These are phyloP conservation scores for Drosophila orena DNA, from an alignment of 1,140 invertebrate genomes.

Conservation along the genomic window DNA sequence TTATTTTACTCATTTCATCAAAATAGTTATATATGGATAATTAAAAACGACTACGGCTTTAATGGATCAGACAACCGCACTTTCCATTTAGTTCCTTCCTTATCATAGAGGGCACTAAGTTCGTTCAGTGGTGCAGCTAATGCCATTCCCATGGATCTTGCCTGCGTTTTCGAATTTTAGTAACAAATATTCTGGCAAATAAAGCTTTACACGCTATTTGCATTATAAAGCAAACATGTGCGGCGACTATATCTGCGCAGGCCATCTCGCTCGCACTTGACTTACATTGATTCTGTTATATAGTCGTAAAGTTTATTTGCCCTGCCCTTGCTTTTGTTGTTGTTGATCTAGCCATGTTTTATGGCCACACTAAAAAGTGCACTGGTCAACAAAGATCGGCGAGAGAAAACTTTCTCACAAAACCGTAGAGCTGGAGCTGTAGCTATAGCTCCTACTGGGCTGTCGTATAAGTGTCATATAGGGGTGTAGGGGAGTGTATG, in stretches of 20 bases:
- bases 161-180: conserved; percentile 62
- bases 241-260: conserved; percentile 22
- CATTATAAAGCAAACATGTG: conserved; percentile 64
- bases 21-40: background rate
- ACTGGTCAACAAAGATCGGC: conserved; percentile 65
- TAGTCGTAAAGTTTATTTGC: conserved; percentile 81
- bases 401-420: conserved; percentile 74
- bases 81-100: too few species aligned
- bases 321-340: conserved; percentile 62
- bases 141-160: conserved; percentile 36
- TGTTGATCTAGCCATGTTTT: conserved; percentile 61
- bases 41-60: too few species aligned
- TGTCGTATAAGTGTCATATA: conserved; percentile 13
- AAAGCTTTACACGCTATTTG: conserved; percentile 68
- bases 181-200: conserved; percentile 75
- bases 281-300: conserved; percentile 82
- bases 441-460: background rate
- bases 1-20: too few species aligned
- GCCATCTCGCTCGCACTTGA: conserved; percentile 42
- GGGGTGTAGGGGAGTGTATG: conserved; percentile 34
- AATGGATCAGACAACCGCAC: background rate
- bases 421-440: conserved; percentile 1
- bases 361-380: conserved; percentile 77
- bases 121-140: conserved; percentile 28
- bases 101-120: background rate